A percentile compares a stretch with the other conserved stretches of the same genome.
phyloP scores from a whole-genome alignment of 2,113 vertebrate species.

The Zingel zingel region DNA sequence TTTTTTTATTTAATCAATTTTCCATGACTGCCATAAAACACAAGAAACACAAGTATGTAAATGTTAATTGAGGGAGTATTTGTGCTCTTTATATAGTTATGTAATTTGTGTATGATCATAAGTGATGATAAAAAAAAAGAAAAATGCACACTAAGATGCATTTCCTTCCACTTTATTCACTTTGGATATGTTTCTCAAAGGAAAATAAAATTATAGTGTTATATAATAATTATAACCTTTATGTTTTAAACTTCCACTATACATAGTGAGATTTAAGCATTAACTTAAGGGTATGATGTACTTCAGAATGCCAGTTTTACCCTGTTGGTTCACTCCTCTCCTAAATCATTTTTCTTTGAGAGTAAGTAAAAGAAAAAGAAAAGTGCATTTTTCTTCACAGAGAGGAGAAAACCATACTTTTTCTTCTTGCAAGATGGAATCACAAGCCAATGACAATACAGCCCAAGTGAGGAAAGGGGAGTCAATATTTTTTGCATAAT shows the following conservation, averaged over 20 bases:
- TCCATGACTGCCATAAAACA: no score
- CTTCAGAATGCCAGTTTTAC: not conserved
- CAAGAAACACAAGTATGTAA: not conserved
- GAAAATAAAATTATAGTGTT: not conserved
- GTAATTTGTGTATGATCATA: no score
- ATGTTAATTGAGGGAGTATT: not conserved
- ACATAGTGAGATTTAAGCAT: not conserved
- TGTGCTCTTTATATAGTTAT: not conserved
- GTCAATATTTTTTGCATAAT: constrained; percentile 5
- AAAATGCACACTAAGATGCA: not conserved
- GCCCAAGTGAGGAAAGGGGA: not conserved
- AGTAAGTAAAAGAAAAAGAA: not conserved
- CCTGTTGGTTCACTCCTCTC: not conserved
- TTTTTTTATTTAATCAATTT: no score
- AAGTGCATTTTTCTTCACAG: not conserved
- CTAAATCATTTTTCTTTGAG: not conserved
- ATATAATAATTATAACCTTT: not conserved
- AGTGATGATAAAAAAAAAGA: not conserved
- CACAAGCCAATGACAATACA: constrained; percentile 1
- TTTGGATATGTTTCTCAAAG: not conserved
- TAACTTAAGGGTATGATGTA: not conserved
- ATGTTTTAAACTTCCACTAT: not conserved
- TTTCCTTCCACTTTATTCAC: not conserved
- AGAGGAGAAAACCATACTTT: not conserved
- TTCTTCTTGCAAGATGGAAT: constrained; percentile 2